Conservation (phyloP, 53 echinoderm and acorn worm genomes). For the Antedon mediterranea region DNA sequence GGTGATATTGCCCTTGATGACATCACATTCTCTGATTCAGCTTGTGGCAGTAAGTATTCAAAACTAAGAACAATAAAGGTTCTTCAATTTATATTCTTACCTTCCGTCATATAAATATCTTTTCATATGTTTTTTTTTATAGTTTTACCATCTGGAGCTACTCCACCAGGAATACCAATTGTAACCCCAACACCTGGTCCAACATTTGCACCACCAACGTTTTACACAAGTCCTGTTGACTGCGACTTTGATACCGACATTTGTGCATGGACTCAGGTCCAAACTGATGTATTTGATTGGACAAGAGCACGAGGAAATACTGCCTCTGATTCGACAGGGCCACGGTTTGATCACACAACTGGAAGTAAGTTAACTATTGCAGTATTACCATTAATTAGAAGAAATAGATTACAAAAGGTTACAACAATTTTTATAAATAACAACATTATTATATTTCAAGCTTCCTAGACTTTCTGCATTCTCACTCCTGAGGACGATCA, state of each 20-base stretch:
- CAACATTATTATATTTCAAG: no score
- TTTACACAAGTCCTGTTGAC: conserved; percentile 11
- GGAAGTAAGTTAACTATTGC: conserved; percentile 23
- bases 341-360: conserved; percentile 56
- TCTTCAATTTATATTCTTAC: no score
- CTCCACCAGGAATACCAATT: background rate
- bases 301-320: conserved; percentile 51
- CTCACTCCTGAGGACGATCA: no score
- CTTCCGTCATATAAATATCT: no score
- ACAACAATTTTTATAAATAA: no score
- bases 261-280: conserved; percentile 63
- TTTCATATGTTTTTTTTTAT: background rate
- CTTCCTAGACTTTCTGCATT: no score
- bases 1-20: conserved; percentile 74
- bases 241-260: conserved; percentile 61
- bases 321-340: conserved; percentile 42
- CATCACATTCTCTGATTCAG: conserved; percentile 23
- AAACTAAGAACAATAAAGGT: background rate
- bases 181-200: background rate
- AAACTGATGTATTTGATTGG: conserved; percentile 67
- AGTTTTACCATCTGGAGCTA: background rate
- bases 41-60: conserved; percentile 29
- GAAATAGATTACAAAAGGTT: no score
- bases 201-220: background rate
- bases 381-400: no score